Percentiles rank a stretch among this genome's conserved stretches.
phyloP scores from a whole-genome alignment of 2,797 vertebrate species.

The Pelochelys cantorii region DNA sequence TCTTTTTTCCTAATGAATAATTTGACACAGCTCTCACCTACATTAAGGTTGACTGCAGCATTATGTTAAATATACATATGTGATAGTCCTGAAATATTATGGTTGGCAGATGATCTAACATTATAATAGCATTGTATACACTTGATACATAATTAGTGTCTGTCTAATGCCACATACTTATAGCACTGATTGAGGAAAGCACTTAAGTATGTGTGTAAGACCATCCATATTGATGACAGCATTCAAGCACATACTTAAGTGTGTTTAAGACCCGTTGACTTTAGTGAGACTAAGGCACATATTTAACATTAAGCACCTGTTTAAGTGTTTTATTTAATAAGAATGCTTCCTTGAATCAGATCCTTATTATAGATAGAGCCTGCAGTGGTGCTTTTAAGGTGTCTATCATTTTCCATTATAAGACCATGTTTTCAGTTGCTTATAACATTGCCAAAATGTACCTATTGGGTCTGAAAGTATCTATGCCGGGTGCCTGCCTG shows the following conservation, averaged over 20 bases:
- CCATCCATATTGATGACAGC: background rate
- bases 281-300: background rate
- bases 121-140: background rate
- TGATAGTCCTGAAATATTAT: background rate
- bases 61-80: background rate
- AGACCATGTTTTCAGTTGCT: background rate
- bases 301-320: background rate
- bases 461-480: background rate
- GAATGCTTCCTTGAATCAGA: background rate
- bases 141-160: background rate
- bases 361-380: background rate
- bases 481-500: background rate
- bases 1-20: background rate
- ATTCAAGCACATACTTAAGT: fast-evolving
- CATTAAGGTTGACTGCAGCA: background rate
- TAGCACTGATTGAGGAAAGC: background rate
- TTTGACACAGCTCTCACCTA: background rate
- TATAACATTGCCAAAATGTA: background rate
- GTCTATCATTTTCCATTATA: background rate
- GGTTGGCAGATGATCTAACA: background rate
- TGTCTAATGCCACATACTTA: background rate
- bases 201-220: background rate
- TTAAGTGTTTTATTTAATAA: fast-evolving
- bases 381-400: background rate
- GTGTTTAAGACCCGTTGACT: background rate